Evolutionary conservation across 2,113 vertebrate species (phyloP), one percentile per base, ranked within the genome.

Genomic region (Cervus canadensis): DNA sequence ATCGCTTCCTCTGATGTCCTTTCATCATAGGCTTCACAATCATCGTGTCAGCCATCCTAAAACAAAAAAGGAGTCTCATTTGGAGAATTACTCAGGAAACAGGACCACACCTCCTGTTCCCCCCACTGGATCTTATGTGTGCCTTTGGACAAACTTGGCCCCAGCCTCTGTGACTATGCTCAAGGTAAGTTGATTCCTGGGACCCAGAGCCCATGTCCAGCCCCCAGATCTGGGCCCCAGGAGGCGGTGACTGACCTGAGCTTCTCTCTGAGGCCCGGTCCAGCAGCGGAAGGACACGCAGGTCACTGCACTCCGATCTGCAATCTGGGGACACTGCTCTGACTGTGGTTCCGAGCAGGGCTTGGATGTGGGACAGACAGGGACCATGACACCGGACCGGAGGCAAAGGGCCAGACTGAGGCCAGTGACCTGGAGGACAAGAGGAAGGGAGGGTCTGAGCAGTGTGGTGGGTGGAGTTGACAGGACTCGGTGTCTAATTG

Each of bases 241-340:
- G 60, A 54, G 7, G 2, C 0, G 0, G 25, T 45, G 56, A 36
- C 21, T 54, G 26, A 78, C n/a, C 4, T 9, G 43, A 86, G 45
- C n/a, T 28, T 64, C 14, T 40, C 36, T n/a, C 15, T 3, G 30
- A 43, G 17, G 9, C 17, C 62, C 3, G 0, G 43, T 74, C 54
- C 6, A 0, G 45, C 64, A 78, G 28, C 1, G 1, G 14, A 7
- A 33, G 3, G 40, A 19, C 1, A 0, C 36, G 48, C n/a, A 45
- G 43, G 28, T 78, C 43, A 5, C 28, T 78, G 45, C 6, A 40
- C 21, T n/a, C n/a, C 0, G 1, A 3, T 45, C 64, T 62, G 45
- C n/a, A 54, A 43, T 19, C 45, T 21, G 52, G 56, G 15, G 56
- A 28, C 78, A 52, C 1, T 0, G 19, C 48, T n/a, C 36, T 54